Conservation (phyloP, 2,113 vertebrate genomes). For the Scalopus aquaticus region DNA sequence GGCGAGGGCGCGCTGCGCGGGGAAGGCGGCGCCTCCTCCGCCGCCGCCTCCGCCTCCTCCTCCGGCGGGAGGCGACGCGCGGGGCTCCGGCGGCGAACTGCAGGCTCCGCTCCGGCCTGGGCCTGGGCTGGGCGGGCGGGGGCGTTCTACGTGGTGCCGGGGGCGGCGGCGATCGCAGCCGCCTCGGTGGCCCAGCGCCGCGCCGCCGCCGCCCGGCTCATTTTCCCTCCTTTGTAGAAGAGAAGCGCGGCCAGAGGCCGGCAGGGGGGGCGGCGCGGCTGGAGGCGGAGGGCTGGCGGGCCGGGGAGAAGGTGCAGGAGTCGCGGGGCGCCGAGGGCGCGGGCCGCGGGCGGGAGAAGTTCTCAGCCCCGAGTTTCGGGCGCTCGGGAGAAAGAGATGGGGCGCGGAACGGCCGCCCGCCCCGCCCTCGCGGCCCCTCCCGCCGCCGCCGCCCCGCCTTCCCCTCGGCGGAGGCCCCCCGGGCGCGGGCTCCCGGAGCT, state of each 20-base stretch:
- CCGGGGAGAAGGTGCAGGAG: not conserved
- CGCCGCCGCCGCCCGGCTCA: conserved; percentile 59
- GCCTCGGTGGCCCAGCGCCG: conserved; percentile 8
- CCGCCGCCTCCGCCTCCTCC: not conserved
- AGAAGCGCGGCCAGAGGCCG: conserved; percentile 1
- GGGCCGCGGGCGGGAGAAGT: not conserved
- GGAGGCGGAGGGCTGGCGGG: not conserved
- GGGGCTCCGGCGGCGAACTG: not conserved
- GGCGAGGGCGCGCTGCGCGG: conserved; percentile 64
- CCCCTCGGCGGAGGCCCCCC: not conserved
- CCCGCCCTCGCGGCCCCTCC: not conserved
- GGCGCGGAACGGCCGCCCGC: not conserved
- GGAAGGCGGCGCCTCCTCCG: conserved; percentile 67
- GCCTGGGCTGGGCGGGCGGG: not conserved
- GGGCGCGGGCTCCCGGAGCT: not conserved
- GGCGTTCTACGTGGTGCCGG: conserved; percentile 59
- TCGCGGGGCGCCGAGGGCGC: not conserved
- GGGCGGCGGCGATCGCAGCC: conserved; percentile 47
- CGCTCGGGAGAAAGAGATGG: not conserved
- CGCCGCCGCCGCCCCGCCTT: not conserved
- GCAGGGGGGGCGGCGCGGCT: not conserved
- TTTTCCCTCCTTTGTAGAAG: conserved; percentile 72
- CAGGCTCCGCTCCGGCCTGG: conserved; percentile 29
- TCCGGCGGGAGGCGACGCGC: conserved; percentile 49
- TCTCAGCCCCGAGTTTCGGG: conserved; percentile 30